These are phyloP conservation scores for Barnardius zonarius DNA, from an alignment of 2,113 vertebrate genomes.

Conservation along the genomic window DNA sequence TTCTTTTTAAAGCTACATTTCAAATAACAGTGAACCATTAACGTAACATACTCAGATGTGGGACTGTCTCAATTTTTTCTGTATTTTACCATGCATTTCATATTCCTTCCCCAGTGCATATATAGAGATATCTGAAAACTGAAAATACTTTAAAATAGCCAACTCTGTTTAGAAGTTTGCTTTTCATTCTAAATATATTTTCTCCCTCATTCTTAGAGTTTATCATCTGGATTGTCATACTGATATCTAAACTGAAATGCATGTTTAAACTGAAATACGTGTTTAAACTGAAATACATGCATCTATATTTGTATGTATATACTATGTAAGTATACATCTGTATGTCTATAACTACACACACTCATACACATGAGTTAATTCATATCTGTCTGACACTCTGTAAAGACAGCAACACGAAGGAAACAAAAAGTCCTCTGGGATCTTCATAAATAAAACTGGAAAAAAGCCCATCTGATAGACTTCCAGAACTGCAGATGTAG, in stretches of 20 bases:
- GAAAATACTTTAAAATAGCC: background rate
- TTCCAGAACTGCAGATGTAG: background rate
- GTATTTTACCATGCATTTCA: background rate
- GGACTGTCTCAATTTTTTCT: background rate
- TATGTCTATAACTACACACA: background rate
- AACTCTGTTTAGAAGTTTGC: background rate
- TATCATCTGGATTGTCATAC: background rate
- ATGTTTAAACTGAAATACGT: background rate
- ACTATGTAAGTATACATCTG: background rate
- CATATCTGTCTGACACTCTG: background rate
- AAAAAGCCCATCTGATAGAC: background rate
- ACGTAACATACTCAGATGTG: background rate
- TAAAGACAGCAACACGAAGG: background rate
- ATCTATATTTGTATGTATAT: background rate
- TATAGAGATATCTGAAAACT: background rate
- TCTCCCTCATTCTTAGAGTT: background rate
- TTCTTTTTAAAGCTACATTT: background rate
- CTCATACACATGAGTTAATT: accelerated
- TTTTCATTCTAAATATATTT: background rate
- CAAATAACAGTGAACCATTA: background rate
- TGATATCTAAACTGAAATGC: background rate
- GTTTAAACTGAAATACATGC: background rate
- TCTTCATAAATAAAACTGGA: background rate
- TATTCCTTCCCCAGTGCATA: background rate
- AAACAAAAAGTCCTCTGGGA: background rate